These are phyloP conservation scores for Plotosus lineatus DNA, from an alignment of 2,113 vertebrate species.

Conservation along the genomic window DNA sequence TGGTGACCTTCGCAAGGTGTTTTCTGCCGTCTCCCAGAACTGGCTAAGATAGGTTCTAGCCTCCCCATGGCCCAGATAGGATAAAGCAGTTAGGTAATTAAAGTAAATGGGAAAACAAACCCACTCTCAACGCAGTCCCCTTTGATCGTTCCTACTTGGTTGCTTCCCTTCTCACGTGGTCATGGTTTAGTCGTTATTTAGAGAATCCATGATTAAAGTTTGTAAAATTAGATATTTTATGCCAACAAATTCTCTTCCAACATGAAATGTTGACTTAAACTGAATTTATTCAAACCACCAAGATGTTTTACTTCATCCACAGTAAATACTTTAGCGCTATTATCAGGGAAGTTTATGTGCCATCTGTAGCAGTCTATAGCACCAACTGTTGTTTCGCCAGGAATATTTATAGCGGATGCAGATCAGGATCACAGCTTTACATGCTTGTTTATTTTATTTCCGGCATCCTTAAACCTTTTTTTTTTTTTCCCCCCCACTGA, in stretches of 20 bases:
- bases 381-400: slow-evolving; percentile 28
- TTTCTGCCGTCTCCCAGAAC: too few relatives aligned
- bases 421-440: slow-evolving; percentile 5
- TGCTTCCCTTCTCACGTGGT: background rate
- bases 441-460: background rate
- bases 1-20: too few relatives aligned
- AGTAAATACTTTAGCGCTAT: slow-evolving; percentile 21
- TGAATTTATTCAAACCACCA: background rate
- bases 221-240: background rate
- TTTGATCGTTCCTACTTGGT: background rate
- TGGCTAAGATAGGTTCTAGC: too few relatives aligned
- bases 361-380: slow-evolving; percentile 10
- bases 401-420: background rate
- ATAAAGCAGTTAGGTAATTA: too few relatives aligned
- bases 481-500: background rate
- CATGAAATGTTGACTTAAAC: background rate
- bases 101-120: too few relatives aligned
- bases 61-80: too few relatives aligned
- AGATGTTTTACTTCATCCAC: slow-evolving; percentile 1
- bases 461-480: background rate
- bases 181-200: background rate
- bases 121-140: background rate
- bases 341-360: slow-evolving; percentile 14
- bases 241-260: background rate
- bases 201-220: background rate